Evolutionary conservation across 2,888 invertebrate species (phyloP).

Genomic region (Pterobdella sp.): DNA sequence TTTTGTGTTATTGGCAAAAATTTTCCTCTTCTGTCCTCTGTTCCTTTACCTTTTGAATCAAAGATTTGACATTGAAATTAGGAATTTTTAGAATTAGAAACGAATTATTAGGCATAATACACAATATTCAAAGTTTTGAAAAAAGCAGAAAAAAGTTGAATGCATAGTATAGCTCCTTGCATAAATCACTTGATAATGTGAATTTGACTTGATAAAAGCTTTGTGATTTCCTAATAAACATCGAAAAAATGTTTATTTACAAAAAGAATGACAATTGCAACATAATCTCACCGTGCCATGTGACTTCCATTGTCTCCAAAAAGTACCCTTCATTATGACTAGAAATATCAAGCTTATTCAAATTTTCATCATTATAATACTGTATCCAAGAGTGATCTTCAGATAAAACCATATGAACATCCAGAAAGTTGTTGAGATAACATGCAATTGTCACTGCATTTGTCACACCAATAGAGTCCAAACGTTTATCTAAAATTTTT

Average conservation of each 20-base stretch:
- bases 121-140: too few species aligned
- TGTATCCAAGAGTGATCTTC: conserved; percentile 25
- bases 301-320: conserved; percentile 20
- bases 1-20: neutral
- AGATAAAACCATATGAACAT: conserved; percentile 18
- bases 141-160: too few species aligned
- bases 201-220: neutral
- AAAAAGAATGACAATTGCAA: neutral
- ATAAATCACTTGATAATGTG: too few species aligned
- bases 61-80: too few species aligned
- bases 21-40: conserved; percentile 6
- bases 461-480: conserved; percentile 21
- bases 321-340: neutral
- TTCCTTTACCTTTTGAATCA: conserved; percentile 8
- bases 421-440: neutral
- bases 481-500: conserved; percentile 4
- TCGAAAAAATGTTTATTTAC: neutral
- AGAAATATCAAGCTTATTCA: neutral
- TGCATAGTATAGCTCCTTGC: too few species aligned
- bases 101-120: too few species aligned
- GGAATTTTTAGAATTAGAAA: too few species aligned
- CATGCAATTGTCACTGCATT: conserved; percentile 12
- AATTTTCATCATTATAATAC: neutral
- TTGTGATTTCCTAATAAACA: neutral
- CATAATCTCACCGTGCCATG: conserved; percentile 20